Conservation (phyloP, 2,113 vertebrate species). For the Tinamus guttatus region DNA sequence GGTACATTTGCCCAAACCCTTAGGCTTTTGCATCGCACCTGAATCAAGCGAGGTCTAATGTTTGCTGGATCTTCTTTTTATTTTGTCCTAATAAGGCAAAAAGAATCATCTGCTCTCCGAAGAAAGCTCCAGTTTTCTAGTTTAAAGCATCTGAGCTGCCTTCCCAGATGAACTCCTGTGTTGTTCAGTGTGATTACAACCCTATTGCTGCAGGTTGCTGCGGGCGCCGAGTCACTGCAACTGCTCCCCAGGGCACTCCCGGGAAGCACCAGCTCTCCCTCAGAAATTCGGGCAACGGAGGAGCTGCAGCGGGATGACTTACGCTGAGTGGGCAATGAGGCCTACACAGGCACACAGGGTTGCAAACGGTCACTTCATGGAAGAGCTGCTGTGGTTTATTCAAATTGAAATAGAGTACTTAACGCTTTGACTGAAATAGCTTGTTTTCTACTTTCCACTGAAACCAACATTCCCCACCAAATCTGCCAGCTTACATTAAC, state of each 20-base stretch:
- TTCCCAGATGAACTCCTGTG: not conserved
- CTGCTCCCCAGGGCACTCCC: not conserved
- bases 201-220: not conserved
- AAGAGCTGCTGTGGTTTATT: not conserved
- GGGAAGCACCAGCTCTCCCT: not conserved
- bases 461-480: not conserved
- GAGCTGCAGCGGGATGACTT: not conserved
- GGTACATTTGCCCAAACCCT: not conserved
- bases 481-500: not conserved
- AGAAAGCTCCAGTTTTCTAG: not conserved
- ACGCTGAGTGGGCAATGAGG: not conserved
- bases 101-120: not conserved
- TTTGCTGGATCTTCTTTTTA: fast-evolving
- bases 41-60: not conserved
- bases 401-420: not conserved
- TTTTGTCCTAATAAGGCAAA: not conserved
- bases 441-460: not conserved
- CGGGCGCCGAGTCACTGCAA: not conserved
- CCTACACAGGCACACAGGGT: not conserved
- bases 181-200: not conserved
- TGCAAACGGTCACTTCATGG: not conserved
- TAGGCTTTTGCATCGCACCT: not conserved
- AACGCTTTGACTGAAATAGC: not conserved
- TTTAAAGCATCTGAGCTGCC: not conserved
- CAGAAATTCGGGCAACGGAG: not conserved